phyloP scores from a whole-genome alignment of 2,888 invertebrate species.

The Andrena dorsata region DNA sequence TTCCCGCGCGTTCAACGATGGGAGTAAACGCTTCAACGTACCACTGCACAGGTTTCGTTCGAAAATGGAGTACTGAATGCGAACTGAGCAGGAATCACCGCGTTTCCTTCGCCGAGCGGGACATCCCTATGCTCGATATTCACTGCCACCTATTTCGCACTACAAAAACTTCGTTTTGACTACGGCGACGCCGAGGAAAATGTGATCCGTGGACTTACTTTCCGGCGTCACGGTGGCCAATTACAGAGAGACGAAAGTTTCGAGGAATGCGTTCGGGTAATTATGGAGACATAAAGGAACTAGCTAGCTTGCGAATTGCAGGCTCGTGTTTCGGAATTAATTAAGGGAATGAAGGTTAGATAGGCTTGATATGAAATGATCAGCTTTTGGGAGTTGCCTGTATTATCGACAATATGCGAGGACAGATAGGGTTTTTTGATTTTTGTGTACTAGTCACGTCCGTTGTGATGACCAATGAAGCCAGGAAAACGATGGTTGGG shows the following conservation, averaged over 20 bases:
- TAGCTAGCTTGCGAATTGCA: not conserved
- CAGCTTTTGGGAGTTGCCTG: not conserved
- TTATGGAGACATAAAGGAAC: not conserved
- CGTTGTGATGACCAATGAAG: not conserved
- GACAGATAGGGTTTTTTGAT: not conserved
- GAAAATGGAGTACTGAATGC: not conserved
- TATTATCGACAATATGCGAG: too few relatives aligned
- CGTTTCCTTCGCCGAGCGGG: conserved; percentile 52
- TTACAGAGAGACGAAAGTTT: not conserved
- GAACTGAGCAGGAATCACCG: conserved; percentile 37
- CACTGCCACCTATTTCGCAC: conserved; percentile 25
- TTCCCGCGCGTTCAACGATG: not conserved
- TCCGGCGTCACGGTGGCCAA: not conserved
- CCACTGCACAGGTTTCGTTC: not conserved
- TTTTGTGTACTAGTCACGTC: not conserved
- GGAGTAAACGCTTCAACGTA: not conserved
- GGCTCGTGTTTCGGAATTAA: not conserved
- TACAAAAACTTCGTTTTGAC: not conserved
- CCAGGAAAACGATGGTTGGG: too few relatives aligned
- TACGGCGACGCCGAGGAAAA: not conserved
- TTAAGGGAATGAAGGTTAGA: not conserved
- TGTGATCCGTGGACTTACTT: not conserved
- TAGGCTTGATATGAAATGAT: not conserved
- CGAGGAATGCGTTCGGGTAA: not conserved
- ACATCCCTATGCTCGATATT: conserved; percentile 60